Conservation (phyloP, 2,888 invertebrate genomes). For the Amblyteles armatorius region DNA sequence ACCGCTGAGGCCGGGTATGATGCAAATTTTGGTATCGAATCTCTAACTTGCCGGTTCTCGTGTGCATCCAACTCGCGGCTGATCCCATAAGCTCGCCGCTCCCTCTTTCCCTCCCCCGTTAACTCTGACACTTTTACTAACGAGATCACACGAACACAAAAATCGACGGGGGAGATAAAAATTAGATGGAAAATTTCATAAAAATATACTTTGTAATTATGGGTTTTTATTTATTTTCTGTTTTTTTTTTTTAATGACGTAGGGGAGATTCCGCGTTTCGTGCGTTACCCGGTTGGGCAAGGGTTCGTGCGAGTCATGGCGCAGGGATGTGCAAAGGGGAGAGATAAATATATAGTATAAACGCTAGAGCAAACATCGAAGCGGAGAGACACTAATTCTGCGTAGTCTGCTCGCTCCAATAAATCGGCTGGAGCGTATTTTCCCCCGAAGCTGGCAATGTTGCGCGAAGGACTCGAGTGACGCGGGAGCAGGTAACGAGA, state of each 20-base stretch:
- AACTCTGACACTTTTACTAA: slow-evolving; percentile 33
- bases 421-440: slow-evolving; percentile 78
- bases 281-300: slow-evolving; percentile 15
- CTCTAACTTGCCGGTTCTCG: slow-evolving; percentile 64
- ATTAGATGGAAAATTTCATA: slow-evolving; percentile 12
- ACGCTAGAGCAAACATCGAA: slow-evolving; percentile 69
- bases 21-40: slow-evolving; percentile 68
- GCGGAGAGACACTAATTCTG: slow-evolving; percentile 76
- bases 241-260: not conserved
- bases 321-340: slow-evolving; percentile 39
- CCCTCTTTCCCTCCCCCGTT: slow-evolving; percentile 1
- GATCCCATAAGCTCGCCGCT: slow-evolving; percentile 46
- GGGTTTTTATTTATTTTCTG: not conserved
- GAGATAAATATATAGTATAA: slow-evolving; percentile 56
- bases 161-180: slow-evolving; percentile 29
- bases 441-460: slow-evolving; percentile 67
- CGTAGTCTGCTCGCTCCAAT: slow-evolving; percentile 76
- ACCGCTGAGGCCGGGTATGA: slow-evolving; percentile 58
- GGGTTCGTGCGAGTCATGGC: slow-evolving; percentile 2
- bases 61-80: slow-evolving; percentile 58
- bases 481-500: slow-evolving; percentile 72
- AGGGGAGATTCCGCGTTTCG: not conserved
- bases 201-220: not conserved
- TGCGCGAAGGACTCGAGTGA: slow-evolving; percentile 56
- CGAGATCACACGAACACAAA: slow-evolving; percentile 17